A percentile compares a stretch with the other conserved stretches of the same genome.
Conservation (phyloP, 2,113 vertebrate genomes). For the Thinocorus orbignyianus region DNA sequence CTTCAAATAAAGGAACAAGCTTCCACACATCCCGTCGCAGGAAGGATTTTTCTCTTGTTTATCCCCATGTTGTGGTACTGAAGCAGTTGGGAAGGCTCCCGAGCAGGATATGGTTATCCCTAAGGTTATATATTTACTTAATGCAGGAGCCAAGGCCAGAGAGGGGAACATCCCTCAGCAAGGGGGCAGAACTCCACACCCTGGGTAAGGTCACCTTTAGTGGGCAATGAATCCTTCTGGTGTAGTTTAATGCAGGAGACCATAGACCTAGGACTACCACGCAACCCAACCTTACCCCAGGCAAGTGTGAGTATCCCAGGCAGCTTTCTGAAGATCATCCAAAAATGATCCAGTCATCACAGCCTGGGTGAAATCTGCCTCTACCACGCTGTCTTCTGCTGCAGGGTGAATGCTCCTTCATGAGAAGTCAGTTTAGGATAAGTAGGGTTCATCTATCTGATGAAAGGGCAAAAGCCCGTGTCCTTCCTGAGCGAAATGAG, state of each 20-base stretch:
- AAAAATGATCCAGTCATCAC: background rate
- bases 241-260: background rate
- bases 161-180: background rate
- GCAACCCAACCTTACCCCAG: background rate
- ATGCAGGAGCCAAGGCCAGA: background rate
- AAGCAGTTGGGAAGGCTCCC: background rate
- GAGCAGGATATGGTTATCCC: background rate
- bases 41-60: background rate
- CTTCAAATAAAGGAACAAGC: background rate
- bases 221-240: background rate
- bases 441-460: background rate
- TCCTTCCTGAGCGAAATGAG: background rate
- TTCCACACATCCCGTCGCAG: background rate
- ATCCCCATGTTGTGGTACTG: background rate
- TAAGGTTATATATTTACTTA: background rate
- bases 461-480: fast-evolving
- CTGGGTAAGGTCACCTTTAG: background rate
- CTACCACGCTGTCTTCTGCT: background rate
- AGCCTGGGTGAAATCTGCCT: background rate
- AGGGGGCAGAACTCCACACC: background rate
- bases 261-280: background rate
- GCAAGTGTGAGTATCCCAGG: background rate
- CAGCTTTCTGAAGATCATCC: background rate
- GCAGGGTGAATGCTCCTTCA: background rate
- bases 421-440: background rate